Evolutionary conservation across 2,113 vertebrate species (phyloP).

Genomic region (Uria lomvia): DNA sequence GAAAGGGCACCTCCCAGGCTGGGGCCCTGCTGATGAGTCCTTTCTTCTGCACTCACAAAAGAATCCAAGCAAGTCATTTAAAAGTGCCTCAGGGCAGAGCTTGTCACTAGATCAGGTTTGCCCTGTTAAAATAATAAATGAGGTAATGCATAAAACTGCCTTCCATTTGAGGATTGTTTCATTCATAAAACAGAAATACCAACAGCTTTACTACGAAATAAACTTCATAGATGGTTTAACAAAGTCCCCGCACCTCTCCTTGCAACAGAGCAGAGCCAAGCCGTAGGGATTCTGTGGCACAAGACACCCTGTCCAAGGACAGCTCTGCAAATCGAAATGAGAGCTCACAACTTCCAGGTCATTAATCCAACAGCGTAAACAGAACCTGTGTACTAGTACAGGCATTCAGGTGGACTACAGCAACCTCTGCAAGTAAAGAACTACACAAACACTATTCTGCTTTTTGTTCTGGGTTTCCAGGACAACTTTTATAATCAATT

Average conservation of each 20-base stretch:
- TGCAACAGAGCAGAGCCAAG: not conserved
- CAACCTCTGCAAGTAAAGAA: not conserved
- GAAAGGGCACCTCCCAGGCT: constrained; percentile 1
- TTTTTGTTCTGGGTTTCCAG: not conserved
- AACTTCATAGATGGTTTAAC: not conserved
- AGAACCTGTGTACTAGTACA: not conserved
- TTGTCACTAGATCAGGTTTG: not conserved
- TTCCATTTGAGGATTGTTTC: not conserved
- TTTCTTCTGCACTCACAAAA: constrained; percentile 11
- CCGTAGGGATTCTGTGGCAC: not conserved
- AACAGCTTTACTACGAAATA: not conserved
- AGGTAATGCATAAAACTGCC: not conserved
- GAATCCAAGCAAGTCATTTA: not conserved
- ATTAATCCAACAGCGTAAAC: not conserved
- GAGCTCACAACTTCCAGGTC: not conserved
- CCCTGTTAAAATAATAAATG: not conserved
- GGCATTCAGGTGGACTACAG: not conserved
- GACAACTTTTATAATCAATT: not conserved
- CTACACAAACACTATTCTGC: not conserved
- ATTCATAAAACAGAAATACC: constrained; percentile 16
- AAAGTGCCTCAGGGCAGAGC: constrained; percentile 6
- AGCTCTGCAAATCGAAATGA: not conserved
- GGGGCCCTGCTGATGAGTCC: not conserved
- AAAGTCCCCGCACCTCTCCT: not conserved
- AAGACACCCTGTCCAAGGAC: not conserved